These are phyloP conservation scores for Rhabditoides inermis DNA, from an alignment of 2,888 invertebrate species.

Conservation along the genomic window DNA sequence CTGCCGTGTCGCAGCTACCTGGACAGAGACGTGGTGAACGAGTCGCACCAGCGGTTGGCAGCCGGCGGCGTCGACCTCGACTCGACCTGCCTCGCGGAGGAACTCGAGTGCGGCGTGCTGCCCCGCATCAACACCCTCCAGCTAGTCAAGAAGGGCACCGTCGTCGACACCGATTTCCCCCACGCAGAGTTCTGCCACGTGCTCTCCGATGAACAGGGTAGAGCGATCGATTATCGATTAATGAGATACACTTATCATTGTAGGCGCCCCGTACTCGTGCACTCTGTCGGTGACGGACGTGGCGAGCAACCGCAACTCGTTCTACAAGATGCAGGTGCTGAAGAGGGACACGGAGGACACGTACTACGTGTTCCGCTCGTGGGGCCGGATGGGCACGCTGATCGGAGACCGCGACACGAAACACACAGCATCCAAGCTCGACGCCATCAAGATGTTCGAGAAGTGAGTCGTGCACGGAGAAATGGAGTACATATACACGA, in stretches of 20 bases:
- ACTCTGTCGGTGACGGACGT: conserved; percentile 66
- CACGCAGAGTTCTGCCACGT: conserved; percentile 37
- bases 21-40: too few relatives aligned
- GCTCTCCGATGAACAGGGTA: conserved; percentile 20
- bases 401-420: conserved; percentile 64
- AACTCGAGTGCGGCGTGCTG: too few relatives aligned
- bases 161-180: conserved; percentile 78
- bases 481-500: neutral
- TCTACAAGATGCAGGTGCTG: conserved; percentile 83
- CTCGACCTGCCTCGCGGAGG: too few relatives aligned
- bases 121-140: neutral
- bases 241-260: conserved; percentile 2
- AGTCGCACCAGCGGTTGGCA: too few relatives aligned
- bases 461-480: conserved; percentile 9
- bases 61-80: too few relatives aligned
- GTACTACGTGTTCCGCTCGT: conserved; percentile 78
- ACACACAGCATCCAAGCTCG: conserved; percentile 23
- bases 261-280: conserved; percentile 29
- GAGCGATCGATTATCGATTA: too few relatives aligned
- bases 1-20: too few relatives aligned
- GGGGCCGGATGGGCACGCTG: conserved; percentile 93
- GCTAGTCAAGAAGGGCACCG: conserved; percentile 70
- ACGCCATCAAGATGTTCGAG: conserved; percentile 38
- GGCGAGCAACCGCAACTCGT: conserved; percentile 79
- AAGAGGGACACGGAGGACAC: too few relatives aligned